A percentile compares a stretch with the other conserved stretches of the same genome.
These are phyloP conservation scores for Nephrotoma appendiculata DNA, from an alignment of 2,888 invertebrate species.

Conservation along the genomic window DNA sequence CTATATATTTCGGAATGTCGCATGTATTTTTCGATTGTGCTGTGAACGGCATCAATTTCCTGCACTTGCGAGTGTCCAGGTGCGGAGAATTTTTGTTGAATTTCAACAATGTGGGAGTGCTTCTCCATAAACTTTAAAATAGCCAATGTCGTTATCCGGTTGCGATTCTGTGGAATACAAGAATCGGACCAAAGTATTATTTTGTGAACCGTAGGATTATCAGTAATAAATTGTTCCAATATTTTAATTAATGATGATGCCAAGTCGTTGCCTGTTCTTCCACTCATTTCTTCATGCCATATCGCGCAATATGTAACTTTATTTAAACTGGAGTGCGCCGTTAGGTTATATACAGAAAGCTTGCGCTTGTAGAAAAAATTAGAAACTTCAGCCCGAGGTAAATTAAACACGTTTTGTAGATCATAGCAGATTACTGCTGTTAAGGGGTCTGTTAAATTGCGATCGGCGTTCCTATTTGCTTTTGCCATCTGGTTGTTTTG, in stretches of 20 bases:
- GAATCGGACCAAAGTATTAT: not conserved
- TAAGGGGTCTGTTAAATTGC: not conserved
- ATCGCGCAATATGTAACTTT: too few relatives aligned
- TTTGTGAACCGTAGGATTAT: not conserved
- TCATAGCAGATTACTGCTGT: slow-evolving; percentile 9
- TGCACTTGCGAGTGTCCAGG: not conserved
- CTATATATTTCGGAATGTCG: too few relatives aligned
- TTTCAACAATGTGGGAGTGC: not conserved
- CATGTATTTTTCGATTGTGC: not conserved
- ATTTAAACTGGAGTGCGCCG: too few relatives aligned
- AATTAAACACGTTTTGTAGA: slow-evolving; percentile 9
- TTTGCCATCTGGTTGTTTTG: not conserved
- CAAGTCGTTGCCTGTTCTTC: not conserved
- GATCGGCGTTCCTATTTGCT: not conserved
- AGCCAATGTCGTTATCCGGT: not conserved
- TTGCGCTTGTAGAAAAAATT: too few relatives aligned
- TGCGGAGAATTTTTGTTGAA: not conserved
- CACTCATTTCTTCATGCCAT: slow-evolving; percentile 3
- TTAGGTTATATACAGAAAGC: too few relatives aligned
- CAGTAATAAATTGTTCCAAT: not conserved
- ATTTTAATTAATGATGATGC: not conserved
- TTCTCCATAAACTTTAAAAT: not conserved
- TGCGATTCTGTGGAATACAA: slow-evolving; percentile 2
- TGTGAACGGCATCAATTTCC: not conserved
- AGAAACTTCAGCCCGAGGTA: too few relatives aligned